These are phyloP conservation scores for Heliopora coerulea DNA, from an alignment of 92 coral and sea anemone species.

Conservation along the genomic window DNA sequence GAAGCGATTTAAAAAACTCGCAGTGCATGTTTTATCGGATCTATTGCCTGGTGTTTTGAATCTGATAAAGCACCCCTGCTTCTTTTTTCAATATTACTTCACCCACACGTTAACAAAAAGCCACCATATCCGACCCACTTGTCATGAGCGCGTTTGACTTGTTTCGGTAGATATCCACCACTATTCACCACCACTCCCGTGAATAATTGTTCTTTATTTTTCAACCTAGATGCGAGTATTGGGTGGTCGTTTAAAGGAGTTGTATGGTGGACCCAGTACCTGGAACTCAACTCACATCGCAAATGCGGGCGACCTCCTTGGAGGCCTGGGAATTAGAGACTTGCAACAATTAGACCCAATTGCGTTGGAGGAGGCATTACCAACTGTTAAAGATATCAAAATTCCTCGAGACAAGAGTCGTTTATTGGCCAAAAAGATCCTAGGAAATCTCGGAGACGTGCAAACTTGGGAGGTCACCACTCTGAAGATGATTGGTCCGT, in stretches of 20 bases:
- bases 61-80: no score
- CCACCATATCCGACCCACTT: no score
- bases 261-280: constrained; percentile 18
- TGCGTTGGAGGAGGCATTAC: constrained; percentile 19
- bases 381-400: constrained; percentile 19
- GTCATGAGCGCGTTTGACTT: no score
- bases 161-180: no score
- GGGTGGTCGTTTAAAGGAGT: constrained; percentile 18
- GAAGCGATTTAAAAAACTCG: no score
- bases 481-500: constrained; percentile 55
- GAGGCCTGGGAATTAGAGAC: constrained; percentile 14
- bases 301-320: constrained; percentile 28
- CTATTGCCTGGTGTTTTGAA: no score
- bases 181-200: no score
- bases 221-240: constrained; percentile 13
- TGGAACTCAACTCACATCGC: constrained; percentile 22
- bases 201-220: no score
- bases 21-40: no score
- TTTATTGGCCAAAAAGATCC: constrained; percentile 24
- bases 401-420: constrained; percentile 35
- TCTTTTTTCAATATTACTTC: no score
- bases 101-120: no score
- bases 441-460: constrained; percentile 14
- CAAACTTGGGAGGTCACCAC: constrained; percentile 8
- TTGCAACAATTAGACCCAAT: constrained; percentile 3